A percentile compares a stretch with the other conserved stretches of the same genome.
Evolutionary conservation across 2,888 invertebrate species (phyloP).

Genomic region (Hirtodrosophila cameraria): DNA sequence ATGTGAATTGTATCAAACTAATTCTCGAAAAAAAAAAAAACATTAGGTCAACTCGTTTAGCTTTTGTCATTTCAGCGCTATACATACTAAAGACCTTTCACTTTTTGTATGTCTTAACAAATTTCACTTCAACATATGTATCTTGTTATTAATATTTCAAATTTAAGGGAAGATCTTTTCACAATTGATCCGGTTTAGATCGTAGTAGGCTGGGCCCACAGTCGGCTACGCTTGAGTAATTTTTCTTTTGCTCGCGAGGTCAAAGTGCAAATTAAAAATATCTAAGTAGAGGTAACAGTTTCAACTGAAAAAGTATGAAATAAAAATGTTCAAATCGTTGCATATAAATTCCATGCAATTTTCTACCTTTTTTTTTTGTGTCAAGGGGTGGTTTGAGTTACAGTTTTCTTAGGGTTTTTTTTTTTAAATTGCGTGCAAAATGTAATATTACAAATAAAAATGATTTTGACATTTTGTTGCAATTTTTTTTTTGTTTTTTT

Average conservation of each 20-base stretch:
- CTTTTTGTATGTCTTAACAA: conserved; percentile 15
- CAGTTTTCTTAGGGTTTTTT: conserved; percentile 5
- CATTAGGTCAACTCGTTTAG: conserved; percentile 34
- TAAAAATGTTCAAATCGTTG: conserved; percentile 49
- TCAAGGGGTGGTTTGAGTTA: conserved; percentile 52
- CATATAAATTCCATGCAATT: conserved; percentile 19
- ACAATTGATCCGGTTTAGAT: conserved; percentile 7
- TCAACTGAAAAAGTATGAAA: conserved; percentile 38
- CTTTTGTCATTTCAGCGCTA: not conserved
- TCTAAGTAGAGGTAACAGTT: conserved; percentile 38
- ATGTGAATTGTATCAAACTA: not conserved
- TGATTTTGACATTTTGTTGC: conserved; percentile 64
- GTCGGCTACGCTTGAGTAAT: conserved; percentile 60
- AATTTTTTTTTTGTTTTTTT: too few relatives aligned
- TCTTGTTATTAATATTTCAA: conserved; percentile 66
- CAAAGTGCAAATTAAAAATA: conserved; percentile 56
- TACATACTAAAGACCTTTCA: conserved; percentile 24
- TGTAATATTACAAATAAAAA: conserved; percentile 54
- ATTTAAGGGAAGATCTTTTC: conserved; percentile 47
- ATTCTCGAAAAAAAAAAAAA: not conserved
- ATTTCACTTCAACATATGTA: conserved; percentile 15
- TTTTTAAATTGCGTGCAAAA: conserved; percentile 72
- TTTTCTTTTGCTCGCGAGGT: conserved; percentile 59
- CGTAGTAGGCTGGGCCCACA: conserved; percentile 1
- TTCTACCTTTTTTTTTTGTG: conserved; percentile 24